Evolutionary conservation across 2,113 vertebrate species (phyloP).

Genomic region (Glareola pratincola): DNA sequence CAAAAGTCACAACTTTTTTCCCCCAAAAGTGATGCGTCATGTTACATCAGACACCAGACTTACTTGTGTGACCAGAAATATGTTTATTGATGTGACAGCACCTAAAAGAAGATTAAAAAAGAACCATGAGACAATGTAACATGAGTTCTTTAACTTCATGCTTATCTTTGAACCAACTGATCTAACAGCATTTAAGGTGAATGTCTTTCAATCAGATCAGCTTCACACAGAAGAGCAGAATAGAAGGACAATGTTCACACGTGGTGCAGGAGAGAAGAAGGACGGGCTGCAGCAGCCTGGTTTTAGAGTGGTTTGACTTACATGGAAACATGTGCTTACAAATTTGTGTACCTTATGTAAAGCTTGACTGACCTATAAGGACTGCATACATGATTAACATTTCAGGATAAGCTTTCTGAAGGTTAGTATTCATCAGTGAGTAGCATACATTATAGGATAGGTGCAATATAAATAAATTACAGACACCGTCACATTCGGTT

Average conservation of each 20-base stretch:
- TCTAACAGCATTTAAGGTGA: not conserved
- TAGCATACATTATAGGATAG: not conserved
- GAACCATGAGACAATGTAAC: not conserved
- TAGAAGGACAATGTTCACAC: not conserved
- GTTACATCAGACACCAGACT: not conserved
- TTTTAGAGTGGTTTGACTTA: not conserved
- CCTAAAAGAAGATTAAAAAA: not conserved
- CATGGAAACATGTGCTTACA: not conserved
- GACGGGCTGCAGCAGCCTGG: not conserved
- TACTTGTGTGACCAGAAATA: not conserved
- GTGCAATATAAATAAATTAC: not conserved
- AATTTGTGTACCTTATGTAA: not conserved
- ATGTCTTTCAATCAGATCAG: not conserved
- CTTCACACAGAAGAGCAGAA: rapidly evolving
- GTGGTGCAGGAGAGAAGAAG: not conserved
- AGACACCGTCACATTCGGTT: not conserved
- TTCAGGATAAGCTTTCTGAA: not conserved
- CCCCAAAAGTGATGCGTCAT: not conserved
- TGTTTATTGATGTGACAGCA: not conserved
- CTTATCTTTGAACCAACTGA: not conserved
- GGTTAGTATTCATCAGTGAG: not conserved
- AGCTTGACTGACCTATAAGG: not conserved
- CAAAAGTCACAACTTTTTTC: not conserved
- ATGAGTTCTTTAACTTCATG: not conserved
- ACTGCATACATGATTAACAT: not conserved